phyloP scores from a whole-genome alignment of 2,888 invertebrate species.

The Drosophila subsilvestris region DNA sequence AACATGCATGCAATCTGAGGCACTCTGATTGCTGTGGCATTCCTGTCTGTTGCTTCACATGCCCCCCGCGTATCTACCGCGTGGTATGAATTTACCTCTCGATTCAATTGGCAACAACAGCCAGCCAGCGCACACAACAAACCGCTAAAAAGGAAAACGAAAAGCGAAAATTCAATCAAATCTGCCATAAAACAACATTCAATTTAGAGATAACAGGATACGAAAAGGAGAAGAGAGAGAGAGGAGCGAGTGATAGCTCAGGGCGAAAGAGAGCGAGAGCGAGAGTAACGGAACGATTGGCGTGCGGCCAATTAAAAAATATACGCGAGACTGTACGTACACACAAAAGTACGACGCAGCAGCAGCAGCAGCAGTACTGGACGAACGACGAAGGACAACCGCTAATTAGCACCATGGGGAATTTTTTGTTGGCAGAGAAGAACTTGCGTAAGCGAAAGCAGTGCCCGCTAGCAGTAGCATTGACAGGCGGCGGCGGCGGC shows the following conservation, averaged over 20 bases:
- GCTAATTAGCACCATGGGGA: constrained; percentile 85
- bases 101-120: neutral
- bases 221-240: constrained; percentile 18
- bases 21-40: neutral
- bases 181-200: constrained; percentile 31
- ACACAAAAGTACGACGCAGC: constrained; percentile 13
- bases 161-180: constrained; percentile 38
- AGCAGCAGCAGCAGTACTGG: constrained; percentile 20
- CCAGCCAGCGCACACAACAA: neutral
- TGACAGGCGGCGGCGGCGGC: neutral
- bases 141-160: constrained; percentile 1
- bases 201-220: constrained; percentile 20
- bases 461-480: constrained; percentile 17
- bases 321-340: constrained; percentile 50
- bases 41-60: too few relatives aligned
- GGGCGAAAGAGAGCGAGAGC: constrained; percentile 17
- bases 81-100: neutral
- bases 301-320: constrained; percentile 71
- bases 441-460: constrained; percentile 62
- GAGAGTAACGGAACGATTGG: constrained; percentile 27
- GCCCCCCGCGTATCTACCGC: neutral
- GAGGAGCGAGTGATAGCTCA: constrained; percentile 13
- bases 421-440: constrained; percentile 65
- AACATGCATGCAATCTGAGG: neutral
- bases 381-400: constrained; percentile 60